Conservation (phyloP, 1,140 invertebrate genomes). For the Steinernema feltiae region DNA sequence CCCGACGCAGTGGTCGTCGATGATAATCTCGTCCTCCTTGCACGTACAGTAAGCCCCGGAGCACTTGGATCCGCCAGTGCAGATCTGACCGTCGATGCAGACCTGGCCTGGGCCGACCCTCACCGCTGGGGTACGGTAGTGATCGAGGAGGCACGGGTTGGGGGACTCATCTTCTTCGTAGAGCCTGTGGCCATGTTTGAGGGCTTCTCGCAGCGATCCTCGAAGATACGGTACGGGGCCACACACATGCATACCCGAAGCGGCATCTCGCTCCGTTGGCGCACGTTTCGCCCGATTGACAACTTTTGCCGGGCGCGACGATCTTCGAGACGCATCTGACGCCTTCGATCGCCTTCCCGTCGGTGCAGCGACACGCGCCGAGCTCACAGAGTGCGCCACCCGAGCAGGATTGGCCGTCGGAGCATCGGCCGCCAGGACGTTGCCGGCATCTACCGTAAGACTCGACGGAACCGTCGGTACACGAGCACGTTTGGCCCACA, state of each 20-base stretch:
- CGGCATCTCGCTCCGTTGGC: slow-evolving; percentile 31
- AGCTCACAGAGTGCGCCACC: slow-evolving; percentile 32
- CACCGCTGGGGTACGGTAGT: neutral
- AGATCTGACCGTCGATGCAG: slow-evolving; percentile 15
- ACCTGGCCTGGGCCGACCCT: slow-evolving; percentile 22
- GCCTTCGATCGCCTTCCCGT: slow-evolving; percentile 19
- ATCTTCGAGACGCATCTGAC: slow-evolving; percentile 13
- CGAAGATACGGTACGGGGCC: slow-evolving; percentile 13
- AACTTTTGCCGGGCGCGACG: slow-evolving; percentile 31
- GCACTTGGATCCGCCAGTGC: slow-evolving; percentile 28
- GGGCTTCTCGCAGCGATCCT: slow-evolving; percentile 23
- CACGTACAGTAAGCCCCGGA: slow-evolving; percentile 24
- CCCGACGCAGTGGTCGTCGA: slow-evolving; percentile 24
- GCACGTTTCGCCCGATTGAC: slow-evolving; percentile 33
- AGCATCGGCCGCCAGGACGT: slow-evolving; percentile 33
- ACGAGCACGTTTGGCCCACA: slow-evolving; percentile 27
- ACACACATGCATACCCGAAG: slow-evolving; percentile 39
- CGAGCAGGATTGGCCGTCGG: slow-evolving; percentile 36
- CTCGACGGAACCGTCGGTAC: slow-evolving; percentile 35
- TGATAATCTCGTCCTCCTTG: slow-evolving; percentile 26
- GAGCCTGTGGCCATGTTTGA: slow-evolving; percentile 8
- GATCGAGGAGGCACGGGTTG: neutral
- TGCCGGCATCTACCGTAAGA: slow-evolving; percentile 29
- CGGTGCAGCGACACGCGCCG: slow-evolving; percentile 33
- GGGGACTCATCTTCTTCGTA: neutral